These are phyloP conservation scores for Ischnura elegans DNA, from an alignment of 2,888 invertebrate genomes.

Conservation along the genomic window DNA sequence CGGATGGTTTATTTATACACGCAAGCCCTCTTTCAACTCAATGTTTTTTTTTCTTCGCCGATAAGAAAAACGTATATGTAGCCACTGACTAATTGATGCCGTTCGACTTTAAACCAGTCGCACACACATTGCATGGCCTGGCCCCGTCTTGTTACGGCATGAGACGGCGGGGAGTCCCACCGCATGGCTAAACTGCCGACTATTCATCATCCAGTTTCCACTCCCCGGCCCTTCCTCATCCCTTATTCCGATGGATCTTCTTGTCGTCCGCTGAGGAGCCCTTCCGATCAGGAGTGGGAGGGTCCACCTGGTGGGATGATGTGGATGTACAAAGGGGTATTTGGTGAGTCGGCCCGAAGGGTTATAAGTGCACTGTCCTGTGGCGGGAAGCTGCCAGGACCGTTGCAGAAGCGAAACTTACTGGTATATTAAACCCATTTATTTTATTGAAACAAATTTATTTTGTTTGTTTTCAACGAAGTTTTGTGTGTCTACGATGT, in stretches of 20 bases:
- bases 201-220: constrained; percentile 28
- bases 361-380: no score
- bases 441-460: no score
- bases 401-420: no score
- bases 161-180: constrained; percentile 44
- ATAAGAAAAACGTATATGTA: constrained; percentile 6
- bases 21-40: neutral
- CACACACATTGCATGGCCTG: constrained; percentile 32
- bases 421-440: no score
- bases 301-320: no score
- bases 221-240: neutral
- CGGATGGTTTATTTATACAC: constrained; percentile 18
- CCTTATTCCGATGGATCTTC: neutral
- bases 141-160: constrained; percentile 45
- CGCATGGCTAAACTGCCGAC: neutral
- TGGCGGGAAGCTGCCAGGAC: no score
- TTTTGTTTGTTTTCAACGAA: no score
- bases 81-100: constrained; percentile 40
- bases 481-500: no score
- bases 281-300: constrained; percentile 22
- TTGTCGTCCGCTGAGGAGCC: neutral
- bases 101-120: constrained; percentile 52
- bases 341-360: no score
- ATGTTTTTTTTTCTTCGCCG: neutral
- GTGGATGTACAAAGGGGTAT: no score